Evolutionary conservation across 2,888 invertebrate species (phyloP).

Genomic region (Ophion ellenae): DNA sequence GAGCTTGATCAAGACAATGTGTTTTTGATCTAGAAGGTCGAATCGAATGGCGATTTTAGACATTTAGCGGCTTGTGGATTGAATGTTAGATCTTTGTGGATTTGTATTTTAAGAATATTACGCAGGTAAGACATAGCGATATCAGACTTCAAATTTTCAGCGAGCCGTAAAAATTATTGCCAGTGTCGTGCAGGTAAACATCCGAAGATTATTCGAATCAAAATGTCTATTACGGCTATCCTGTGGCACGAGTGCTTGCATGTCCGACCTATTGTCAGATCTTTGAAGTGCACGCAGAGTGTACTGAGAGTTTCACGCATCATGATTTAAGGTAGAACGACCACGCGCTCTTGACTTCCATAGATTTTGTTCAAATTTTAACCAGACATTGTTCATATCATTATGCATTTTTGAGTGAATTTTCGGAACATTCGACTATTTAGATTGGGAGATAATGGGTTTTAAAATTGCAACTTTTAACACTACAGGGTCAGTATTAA

Average conservation of each 20-base stretch:
- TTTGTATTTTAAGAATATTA: background rate
- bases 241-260: slow-evolving; percentile 27
- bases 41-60: background rate
- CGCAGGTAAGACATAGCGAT: background rate
- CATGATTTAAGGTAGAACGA: background rate
- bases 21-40: background rate
- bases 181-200: slow-evolving; percentile 75
- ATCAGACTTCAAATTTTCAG: slow-evolving; percentile 74
- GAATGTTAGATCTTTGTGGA: background rate
- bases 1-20: background rate
- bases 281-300: slow-evolving; percentile 1
- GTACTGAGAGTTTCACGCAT: background rate
- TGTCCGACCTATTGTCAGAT: slow-evolving; percentile 2
- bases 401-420: too few relatives aligned
- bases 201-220: slow-evolving; percentile 4
- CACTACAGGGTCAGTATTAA: too few relatives aligned
- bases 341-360: too few relatives aligned
- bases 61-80: background rate
- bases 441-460: too few relatives aligned
- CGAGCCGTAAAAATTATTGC: slow-evolving; percentile 72
- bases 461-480: too few relatives aligned
- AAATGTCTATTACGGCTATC: slow-evolving; percentile 11
- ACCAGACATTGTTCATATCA: too few relatives aligned
- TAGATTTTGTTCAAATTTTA: too few relatives aligned
- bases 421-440: too few relatives aligned